phyloP scores from a whole-genome alignment of 2,113 vertebrate genomes.

The Dendropsophus ebraccatus region DNA sequence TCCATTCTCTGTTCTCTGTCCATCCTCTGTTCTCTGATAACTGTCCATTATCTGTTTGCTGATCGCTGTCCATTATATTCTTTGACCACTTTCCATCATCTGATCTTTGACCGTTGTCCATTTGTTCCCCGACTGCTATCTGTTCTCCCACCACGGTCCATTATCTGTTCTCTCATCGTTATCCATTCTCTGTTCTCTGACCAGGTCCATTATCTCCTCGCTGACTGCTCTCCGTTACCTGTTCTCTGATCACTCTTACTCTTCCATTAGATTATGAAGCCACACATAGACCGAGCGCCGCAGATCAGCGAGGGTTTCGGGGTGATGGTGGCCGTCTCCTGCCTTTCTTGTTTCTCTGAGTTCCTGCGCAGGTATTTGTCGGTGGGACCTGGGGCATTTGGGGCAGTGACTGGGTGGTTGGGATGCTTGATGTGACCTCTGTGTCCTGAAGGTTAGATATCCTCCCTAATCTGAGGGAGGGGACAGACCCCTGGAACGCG shows the following conservation, averaged over 20 bases:
- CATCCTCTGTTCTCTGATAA: background rate
- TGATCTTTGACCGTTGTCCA: background rate
- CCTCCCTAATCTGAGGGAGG: too few species aligned
- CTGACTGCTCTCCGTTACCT: too few species aligned
- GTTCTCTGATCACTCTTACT: background rate
- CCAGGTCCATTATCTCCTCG: too few species aligned
- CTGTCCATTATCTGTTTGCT: background rate
- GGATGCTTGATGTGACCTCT: background rate
- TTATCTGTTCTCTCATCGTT: too few species aligned
- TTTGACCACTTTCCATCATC: background rate
- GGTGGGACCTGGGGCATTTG: background rate
- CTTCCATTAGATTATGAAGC: constrained; percentile 78
- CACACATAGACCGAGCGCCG: constrained; percentile 83
- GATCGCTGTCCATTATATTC: background rate
- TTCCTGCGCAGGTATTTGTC: constrained; percentile 87
- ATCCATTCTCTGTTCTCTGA: background rate
- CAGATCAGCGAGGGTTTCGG: constrained; percentile 82
- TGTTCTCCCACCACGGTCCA: background rate
- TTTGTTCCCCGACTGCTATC: too few species aligned
- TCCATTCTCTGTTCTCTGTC: background rate
- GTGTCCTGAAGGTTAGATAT: too few species aligned
- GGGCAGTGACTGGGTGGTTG: background rate
- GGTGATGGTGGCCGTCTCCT: constrained; percentile 82
- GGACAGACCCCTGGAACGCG: too few species aligned
- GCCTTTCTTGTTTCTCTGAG: constrained; percentile 83